These are phyloP conservation scores for Agrotis puta DNA, from an alignment of 2,888 invertebrate species.

Conservation along the genomic window DNA sequence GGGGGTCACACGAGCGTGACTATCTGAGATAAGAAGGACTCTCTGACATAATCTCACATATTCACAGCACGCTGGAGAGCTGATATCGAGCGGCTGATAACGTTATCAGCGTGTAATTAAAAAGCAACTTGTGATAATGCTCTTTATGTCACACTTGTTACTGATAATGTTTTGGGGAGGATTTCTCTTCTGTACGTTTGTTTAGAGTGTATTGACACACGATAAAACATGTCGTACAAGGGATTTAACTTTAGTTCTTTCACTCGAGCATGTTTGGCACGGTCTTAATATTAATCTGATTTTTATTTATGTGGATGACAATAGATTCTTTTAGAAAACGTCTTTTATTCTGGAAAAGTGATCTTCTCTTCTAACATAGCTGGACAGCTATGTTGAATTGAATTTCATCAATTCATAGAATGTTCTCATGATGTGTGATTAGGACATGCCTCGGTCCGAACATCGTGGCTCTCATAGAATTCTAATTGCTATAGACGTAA, in stretches of 20 bases:
- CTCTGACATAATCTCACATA: slow-evolving; percentile 3
- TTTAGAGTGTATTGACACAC: slow-evolving; percentile 1
- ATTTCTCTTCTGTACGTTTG: slow-evolving; percentile 2
- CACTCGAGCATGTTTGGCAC: too few species aligned
- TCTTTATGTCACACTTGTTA: slow-evolving; percentile 48
- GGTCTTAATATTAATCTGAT: neutral
- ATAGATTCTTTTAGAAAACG: neutral
- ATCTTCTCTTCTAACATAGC: too few species aligned
- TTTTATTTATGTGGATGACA: neutral
- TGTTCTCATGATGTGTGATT: too few species aligned
- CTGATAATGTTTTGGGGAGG: slow-evolving; percentile 38
- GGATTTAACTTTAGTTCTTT: neutral
- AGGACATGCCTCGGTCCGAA: too few species aligned
- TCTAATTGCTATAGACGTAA: neutral
- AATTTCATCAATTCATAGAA: neutral
- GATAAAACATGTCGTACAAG: neutral
- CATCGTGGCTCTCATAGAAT: too few species aligned
- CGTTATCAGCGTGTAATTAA: slow-evolving; percentile 64
- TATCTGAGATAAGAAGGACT: slow-evolving; percentile 31
- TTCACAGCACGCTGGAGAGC: slow-evolving; percentile 13
- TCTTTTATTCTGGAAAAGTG: too few species aligned
- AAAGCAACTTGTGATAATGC: slow-evolving; percentile 57
- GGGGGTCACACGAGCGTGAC: slow-evolving; percentile 40
- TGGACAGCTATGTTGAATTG: neutral
- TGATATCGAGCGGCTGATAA: slow-evolving; percentile 61